Base-by-base conservation (phyloP, 30 jellyfish, hydroid and myxozoan species). In the Sanderia malayensis region DNA sequence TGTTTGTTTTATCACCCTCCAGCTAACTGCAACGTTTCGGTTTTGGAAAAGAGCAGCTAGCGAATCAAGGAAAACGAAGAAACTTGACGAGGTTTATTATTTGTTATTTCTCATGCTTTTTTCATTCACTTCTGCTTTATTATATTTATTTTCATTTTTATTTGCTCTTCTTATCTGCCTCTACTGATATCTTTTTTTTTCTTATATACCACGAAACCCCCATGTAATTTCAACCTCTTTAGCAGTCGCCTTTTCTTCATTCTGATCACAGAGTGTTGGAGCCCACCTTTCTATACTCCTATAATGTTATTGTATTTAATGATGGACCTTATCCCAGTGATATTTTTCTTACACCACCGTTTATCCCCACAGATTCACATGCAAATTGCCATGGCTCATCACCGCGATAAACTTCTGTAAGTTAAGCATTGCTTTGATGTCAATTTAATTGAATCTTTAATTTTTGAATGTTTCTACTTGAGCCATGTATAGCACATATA, bases 311-410 rank as follows among this genome's bases (percentile, higher is more conserved):
- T 41, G 15, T 41, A 41, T 6, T 41, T 15, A 6, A 6, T 15
- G 11, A 15, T 41, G 15, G 15, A 6, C 11, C 8, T 41, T 15
- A 41, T 15, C 8, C 55, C 8, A 6, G 8, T 15, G 11, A 41
- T 6, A 15, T 8, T 41, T 15, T 41, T 41, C 15, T 6, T 6
- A 41, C 8, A 8, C 8, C 11, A 41, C 55, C 15, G 15, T 1
- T 46, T 30, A n/a, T 22, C 31, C 61, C 58, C 45, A 9, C 47
- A 76, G 87, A 67, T 76, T 15, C 87, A 76, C 30, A 80, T 59
- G 27, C 87, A 76, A 30, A 76, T 76, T 18, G 87, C 87, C 1
- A 30, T 4, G 9, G 77, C 87, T 4, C 87, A 76, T 49, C 62
- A 59, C 49, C 87, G 87, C 28, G 67, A 46, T 4, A n/a, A 52